Evolutionary conservation across 1,140 invertebrate species (phyloP).

Genomic region (Proales similis): DNA sequence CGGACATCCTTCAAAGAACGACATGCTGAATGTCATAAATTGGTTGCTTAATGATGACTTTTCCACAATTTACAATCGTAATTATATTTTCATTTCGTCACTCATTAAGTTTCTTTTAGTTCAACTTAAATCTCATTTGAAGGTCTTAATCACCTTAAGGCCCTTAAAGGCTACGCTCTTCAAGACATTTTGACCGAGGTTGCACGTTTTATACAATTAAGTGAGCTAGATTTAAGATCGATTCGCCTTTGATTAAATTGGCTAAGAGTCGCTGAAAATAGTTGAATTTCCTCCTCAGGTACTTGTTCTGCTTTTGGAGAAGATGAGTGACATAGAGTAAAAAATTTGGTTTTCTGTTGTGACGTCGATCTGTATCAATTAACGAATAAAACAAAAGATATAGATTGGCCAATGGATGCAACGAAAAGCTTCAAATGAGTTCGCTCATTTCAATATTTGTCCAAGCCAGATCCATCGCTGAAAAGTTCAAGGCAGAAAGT

Average conservation of each 20-base stretch:
- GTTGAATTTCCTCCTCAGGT: constrained; percentile 72
- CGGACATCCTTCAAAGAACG: constrained; percentile 80
- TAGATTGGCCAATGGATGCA: constrained; percentile 66
- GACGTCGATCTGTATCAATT: constrained; percentile 39
- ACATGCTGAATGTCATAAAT: constrained; percentile 79
- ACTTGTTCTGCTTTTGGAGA: constrained; percentile 66
- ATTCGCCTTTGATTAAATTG: constrained; percentile 4
- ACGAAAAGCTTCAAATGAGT: constrained; percentile 75
- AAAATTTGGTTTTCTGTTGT: constrained; percentile 38
- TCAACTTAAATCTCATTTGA: constrained; percentile 32
- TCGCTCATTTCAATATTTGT: constrained; percentile 68
- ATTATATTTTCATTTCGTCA: not conserved
- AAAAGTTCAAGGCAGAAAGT: not conserved
- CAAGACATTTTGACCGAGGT: constrained; percentile 82
- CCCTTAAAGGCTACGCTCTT: constrained; percentile 75
- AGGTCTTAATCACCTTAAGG: constrained; percentile 75
- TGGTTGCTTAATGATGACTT: constrained; percentile 82
- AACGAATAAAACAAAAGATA: too few relatives aligned
- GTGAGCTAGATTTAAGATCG: constrained; percentile 57
- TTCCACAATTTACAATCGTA: constrained; percentile 68
- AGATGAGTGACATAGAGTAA: constrained; percentile 72
- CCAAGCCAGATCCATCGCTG: constrained; percentile 1
- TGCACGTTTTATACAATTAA: constrained; percentile 72
- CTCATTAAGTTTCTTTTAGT: not conserved
- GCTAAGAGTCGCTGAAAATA: constrained; percentile 51